Percentiles rank a stretch among this genome's conserved stretches.
Evolutionary conservation across 2,797 vertebrate species (phyloP).

Genomic region (Zonotrichia albicollis): DNA sequence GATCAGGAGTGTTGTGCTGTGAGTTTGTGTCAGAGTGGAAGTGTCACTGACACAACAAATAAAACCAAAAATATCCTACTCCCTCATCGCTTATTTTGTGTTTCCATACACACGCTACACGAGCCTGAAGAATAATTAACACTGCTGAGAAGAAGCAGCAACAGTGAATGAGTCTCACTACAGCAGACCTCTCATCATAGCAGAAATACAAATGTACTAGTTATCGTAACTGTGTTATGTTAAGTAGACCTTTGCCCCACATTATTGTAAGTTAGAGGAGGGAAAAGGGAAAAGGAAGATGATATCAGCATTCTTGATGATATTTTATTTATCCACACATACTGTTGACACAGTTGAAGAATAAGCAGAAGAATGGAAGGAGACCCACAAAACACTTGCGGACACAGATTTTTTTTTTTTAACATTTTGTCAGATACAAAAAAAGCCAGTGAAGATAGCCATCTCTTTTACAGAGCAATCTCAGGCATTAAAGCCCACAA

Average conservation of each 20-base stretch:
- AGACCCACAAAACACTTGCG: neutral
- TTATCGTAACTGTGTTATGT: slow-evolving; percentile 56
- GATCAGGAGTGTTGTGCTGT: slow-evolving; percentile 50
- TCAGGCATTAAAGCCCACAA: neutral
- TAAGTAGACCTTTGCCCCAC: slow-evolving; percentile 66
- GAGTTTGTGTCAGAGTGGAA: slow-evolving; percentile 62
- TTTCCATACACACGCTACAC: slow-evolving; percentile 46
- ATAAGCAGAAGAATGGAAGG: slow-evolving; percentile 20
- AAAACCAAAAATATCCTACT: slow-evolving; percentile 61
- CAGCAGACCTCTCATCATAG: slow-evolving; percentile 63
- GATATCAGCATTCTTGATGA: slow-evolving; percentile 55
- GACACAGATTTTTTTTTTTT: neutral
- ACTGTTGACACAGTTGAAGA: slow-evolving; percentile 27
- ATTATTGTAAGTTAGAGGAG: slow-evolving; percentile 60
- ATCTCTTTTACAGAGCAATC: slow-evolving; percentile 4
- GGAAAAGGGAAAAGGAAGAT: slow-evolving; percentile 56
- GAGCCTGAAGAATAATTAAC: slow-evolving; percentile 68
- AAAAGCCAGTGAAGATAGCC: neutral
- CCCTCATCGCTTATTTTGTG: slow-evolving; percentile 60
- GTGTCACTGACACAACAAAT: slow-evolving; percentile 62
- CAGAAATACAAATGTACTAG: slow-evolving; percentile 66
- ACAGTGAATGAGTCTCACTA: slow-evolving; percentile 55
- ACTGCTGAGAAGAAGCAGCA: slow-evolving; percentile 55
- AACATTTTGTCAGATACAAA: neutral
- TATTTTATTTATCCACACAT: slow-evolving; percentile 36